Evolutionary conservation across 2,888 invertebrate genomes (phyloP).

Genomic region (Phytoseiulus persimilis): DNA sequence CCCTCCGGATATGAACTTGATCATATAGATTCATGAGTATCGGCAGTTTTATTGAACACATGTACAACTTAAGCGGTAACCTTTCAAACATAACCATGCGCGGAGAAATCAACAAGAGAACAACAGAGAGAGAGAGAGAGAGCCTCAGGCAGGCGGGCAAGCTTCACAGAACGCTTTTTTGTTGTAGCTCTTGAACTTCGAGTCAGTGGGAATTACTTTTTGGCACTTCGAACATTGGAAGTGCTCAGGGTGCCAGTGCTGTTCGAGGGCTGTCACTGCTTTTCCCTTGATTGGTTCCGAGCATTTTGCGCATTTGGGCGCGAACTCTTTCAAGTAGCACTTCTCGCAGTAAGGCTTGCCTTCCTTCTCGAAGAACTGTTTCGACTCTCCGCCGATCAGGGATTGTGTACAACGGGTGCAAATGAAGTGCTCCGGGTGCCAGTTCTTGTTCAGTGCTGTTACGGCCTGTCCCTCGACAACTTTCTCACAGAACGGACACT

Average conservation of each 20-base stretch:
- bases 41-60: constrained; percentile 36
- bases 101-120: not conserved
- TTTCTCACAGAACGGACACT: constrained; percentile 34
- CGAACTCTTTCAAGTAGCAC: constrained; percentile 27
- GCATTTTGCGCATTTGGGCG: constrained; percentile 30
- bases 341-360: constrained; percentile 28
- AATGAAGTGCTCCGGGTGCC: constrained; percentile 35
- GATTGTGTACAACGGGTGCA: constrained; percentile 37
- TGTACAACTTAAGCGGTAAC: constrained; percentile 26
- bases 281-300: constrained; percentile 35
- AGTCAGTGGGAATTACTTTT: constrained; percentile 25
- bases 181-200: constrained; percentile 37
- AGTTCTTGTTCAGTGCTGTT: constrained; percentile 22
- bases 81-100: not conserved
- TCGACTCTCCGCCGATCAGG: constrained; percentile 15
- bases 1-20: too few species aligned
- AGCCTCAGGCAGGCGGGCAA: constrained; percentile 22
- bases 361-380: constrained; percentile 37
- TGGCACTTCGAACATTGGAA: constrained; percentile 19
- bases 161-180: constrained; percentile 35
- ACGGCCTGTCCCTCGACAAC: constrained; percentile 32
- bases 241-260: constrained; percentile 31
- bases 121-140: not conserved
- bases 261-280: constrained; percentile 32
- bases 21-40: not conserved